phyloP scores from a whole-genome alignment of 2,888 invertebrate species.

The Lithophane socia region DNA sequence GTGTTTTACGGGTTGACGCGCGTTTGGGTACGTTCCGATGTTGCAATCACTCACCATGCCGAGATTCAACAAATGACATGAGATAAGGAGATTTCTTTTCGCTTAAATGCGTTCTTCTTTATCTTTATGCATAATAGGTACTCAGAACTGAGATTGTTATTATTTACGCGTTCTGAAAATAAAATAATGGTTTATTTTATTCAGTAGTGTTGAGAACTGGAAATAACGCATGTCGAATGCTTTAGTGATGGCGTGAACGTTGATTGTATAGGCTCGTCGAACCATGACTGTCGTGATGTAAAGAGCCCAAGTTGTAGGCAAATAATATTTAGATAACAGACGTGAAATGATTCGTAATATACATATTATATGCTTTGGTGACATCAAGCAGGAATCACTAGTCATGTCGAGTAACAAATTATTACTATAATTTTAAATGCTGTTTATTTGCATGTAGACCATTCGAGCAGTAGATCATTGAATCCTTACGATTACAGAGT shows the following conservation, averaged over 20 bases:
- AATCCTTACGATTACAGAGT: constrained; percentile 77
- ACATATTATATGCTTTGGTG: constrained; percentile 10
- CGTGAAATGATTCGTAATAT: constrained; percentile 40
- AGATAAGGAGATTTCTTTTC: constrained; percentile 46
- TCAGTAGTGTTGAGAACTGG: constrained; percentile 43
- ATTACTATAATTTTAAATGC: constrained; percentile 35
- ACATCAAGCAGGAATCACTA: background rate
- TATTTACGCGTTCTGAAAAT: constrained; percentile 27
- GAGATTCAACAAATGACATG: constrained; percentile 35
- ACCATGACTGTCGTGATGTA: constrained; percentile 41
- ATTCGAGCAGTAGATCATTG: constrained; percentile 72
- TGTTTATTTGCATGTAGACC: constrained; percentile 77
- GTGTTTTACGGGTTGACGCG: constrained; percentile 83
- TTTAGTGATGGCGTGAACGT: constrained; percentile 41
- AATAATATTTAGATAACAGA: constrained; percentile 33
- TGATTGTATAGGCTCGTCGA: constrained; percentile 33
- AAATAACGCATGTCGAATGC: constrained; percentile 45
- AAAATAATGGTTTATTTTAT: constrained; percentile 20
- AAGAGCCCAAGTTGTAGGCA: constrained; percentile 25
- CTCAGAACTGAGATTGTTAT: constrained; percentile 13
- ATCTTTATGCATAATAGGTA: constrained; percentile 16
- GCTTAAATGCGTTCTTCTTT: constrained; percentile 18
- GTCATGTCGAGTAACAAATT: background rate
- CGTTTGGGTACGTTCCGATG: constrained; percentile 77
- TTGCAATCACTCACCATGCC: constrained; percentile 69